A percentile compares a stretch with the other conserved stretches of the same genome.
Evolutionary conservation across 2,888 invertebrate genomes (phyloP).

Genomic region (Temnothorax ravouxi): DNA sequence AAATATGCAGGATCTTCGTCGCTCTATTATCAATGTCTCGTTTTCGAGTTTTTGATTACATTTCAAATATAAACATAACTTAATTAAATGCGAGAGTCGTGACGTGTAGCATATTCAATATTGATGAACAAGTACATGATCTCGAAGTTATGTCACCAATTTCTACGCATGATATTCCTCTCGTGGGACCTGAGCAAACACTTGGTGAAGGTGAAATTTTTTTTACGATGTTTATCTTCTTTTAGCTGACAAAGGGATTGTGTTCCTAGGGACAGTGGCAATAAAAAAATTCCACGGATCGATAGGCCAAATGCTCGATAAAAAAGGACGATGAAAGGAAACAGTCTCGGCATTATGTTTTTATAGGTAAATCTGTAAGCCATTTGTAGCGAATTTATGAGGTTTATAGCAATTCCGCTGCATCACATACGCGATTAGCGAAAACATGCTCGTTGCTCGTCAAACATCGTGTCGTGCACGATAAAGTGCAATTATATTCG

Average conservation of each 20-base stretch:
- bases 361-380: constrained; percentile 34
- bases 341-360: constrained; percentile 41
- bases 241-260: constrained; percentile 46
- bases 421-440: constrained; percentile 24
- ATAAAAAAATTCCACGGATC: constrained; percentile 49
- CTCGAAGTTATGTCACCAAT: constrained; percentile 33
- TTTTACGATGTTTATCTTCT: constrained; percentile 47
- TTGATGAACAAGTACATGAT: constrained; percentile 15
- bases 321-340: neutral
- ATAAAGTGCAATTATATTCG: constrained; percentile 16
- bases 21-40: too few species aligned
- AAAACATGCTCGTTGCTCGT: constrained; percentile 47
- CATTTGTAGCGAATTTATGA: constrained; percentile 48
- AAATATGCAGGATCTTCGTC: too few species aligned
- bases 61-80: too few species aligned
- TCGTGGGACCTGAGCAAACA: constrained; percentile 48
- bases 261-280: constrained; percentile 28
- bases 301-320: constrained; percentile 40
- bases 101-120: too few species aligned
- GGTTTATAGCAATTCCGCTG: constrained; percentile 10
- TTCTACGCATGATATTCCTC: constrained; percentile 29
- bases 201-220: constrained; percentile 39
- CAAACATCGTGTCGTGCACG: neutral
- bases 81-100: too few species aligned
- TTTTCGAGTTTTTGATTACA: too few species aligned